Conservation (phyloP, 1,140 invertebrate genomes). For the Meloidogyne chitwoodi region DNA sequence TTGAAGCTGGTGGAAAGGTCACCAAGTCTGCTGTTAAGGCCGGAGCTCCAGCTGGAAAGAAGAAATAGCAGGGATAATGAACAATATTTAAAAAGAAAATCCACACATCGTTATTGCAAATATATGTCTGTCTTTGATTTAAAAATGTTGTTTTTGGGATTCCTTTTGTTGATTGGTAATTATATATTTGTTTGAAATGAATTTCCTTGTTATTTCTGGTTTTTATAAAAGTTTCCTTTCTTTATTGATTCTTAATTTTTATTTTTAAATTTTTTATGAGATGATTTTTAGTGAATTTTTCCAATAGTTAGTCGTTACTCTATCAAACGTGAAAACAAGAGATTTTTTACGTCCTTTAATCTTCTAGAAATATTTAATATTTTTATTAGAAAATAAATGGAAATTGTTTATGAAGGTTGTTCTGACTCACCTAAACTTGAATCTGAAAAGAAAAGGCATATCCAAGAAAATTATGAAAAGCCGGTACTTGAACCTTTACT, state of each 20-base stretch:
- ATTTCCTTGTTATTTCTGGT: not conserved
- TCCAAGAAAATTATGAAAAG: not conserved
- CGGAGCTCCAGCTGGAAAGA: slow-evolving; percentile 21
- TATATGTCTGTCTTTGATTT: not conserved
- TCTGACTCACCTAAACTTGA: not conserved
- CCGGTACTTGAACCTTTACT: not conserved
- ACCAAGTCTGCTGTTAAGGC: slow-evolving; percentile 39
- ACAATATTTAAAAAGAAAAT: not conserved
- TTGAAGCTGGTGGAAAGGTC: slow-evolving; percentile 35
- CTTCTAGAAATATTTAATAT: too few relatives aligned
- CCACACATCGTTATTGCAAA: not conserved
- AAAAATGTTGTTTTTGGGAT: not conserved
- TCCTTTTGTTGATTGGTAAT: not conserved
- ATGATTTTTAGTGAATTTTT: too few relatives aligned
- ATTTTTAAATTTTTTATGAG: too few relatives aligned
- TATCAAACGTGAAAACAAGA: too few relatives aligned
- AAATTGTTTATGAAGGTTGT: not conserved
- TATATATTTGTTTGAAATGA: not conserved
- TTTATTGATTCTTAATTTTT: not conserved
- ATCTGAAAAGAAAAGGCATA: not conserved
- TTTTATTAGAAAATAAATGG: too few relatives aligned
- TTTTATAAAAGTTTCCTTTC: not conserved
- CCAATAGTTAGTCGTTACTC: too few relatives aligned
- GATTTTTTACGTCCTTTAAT: too few relatives aligned
- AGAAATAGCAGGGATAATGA: slow-evolving; percentile 13